Base-by-base conservation (phyloP, 2,113 vertebrate species). In the Cardinalis cardinalis region DNA sequence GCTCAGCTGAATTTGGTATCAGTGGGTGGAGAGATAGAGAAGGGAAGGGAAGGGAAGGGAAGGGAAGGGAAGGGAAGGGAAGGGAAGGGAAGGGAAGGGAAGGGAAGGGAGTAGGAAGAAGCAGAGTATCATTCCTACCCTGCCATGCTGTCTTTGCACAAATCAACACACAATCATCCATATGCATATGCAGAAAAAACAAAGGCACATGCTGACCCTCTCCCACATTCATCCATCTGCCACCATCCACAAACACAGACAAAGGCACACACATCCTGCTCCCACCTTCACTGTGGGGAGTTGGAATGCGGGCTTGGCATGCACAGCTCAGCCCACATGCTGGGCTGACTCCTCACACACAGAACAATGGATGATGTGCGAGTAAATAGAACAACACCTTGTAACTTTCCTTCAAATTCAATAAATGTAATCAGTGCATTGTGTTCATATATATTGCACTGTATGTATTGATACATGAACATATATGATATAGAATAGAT, bases 301-400 rank as follows among this genome's bases (percentile, higher is more conserved):
- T 4, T 2, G 6, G 44, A 80, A 26, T 46, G 7, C 2, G 0
- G 31, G 40, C 29, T 79, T 1, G 0, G 65, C 18, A 7, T 0
- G 0, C 0, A 5, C 14, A 1, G 29, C 14, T 26, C 71, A 65
- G 56, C 71, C 55, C 71, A 20, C 46, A 4, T 6, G 3, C 71
- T 20, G 58, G 23, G 69, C 65, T 61, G 70, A 20, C 74, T 61
- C 48, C 18, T 40, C 70, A 65, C 72, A 20, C 40, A 63, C 13
- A 69, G 86, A 91, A 75, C 65, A 88, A 29, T 25, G 58, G 40
- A 29, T 23, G 41, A 55, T 51, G 43, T 29, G 48, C 49, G 40
- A 74, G 36, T 23, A 64, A 58, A 43, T 0, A 2, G 18, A 84
- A 53, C 83, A 84, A 13, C 12, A 78, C 56, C 38, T 71, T 10